Evolutionary conservation across 1,140 invertebrate genomes (phyloP), one percentile per base, ranked within the genome.

Genomic region (Saccostrea glomerata): DNA sequence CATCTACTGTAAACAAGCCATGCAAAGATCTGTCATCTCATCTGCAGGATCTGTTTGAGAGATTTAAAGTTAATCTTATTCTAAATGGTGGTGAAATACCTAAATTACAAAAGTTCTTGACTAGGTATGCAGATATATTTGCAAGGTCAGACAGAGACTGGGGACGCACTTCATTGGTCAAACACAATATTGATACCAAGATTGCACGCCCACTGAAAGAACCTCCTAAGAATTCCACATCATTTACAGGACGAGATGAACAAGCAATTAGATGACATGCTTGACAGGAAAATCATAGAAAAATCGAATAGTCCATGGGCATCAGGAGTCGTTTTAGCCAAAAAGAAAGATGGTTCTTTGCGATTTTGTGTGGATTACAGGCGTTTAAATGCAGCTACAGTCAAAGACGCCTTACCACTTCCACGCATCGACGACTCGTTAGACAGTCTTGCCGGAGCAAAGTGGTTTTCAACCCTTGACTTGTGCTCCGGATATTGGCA

Each of bases 361-460:
- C 89, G 96, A 66, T 92, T 96, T n/a, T 96, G 95, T 91, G 94
- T 92, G 4, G 95, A 96, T 92, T 96, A 95, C 92, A 95, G 90
- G 60, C 84, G 60, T 54, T 82, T 90, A 12, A 92, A 92, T 84
- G 13, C 58, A 20, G 77, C 84, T 3, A 89, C 90, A 54, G 54
- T 55, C 54, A 89, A 87, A 82, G 70, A 89, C 83, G 86, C 85
- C 15, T 87, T 86, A 40, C 85, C 90, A 4, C 23, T 89, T 12
- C 82, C 85, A 36, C 58, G 30, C 17, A 82, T 88, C 20, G 47
- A 84, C 9, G 88, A 90, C n/a, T 54, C 60, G 2, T 13, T 83
- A 40, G 84, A 90, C 84, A n/a, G 36, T 9, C 47, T 89, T 17
- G n/a, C 66, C 56, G 84, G 58, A 23, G 25, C 25, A 13, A 73